Percentiles rank a stretch among this genome's conserved stretches.
Evolutionary conservation across 1,140 invertebrate species (phyloP).

Genomic region (Pomacea maculata): DNA sequence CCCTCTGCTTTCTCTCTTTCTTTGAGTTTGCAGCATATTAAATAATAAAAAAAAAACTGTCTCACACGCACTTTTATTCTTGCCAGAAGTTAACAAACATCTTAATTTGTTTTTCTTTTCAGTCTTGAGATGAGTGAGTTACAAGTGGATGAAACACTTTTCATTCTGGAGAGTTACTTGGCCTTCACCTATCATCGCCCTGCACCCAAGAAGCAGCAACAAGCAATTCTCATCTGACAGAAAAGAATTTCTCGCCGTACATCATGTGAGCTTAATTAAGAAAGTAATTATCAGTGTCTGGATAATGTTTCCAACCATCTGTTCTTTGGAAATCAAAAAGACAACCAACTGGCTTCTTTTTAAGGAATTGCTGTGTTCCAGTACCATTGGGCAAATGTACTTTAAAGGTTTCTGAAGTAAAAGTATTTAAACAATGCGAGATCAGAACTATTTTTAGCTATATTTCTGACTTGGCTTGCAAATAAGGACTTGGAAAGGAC

Average conservation of each 20-base stretch:
- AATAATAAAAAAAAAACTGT: neutral
- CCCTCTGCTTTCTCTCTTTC: too few relatives aligned
- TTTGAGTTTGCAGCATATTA: too few relatives aligned
- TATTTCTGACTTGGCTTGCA: too few relatives aligned
- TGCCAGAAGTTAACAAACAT: neutral
- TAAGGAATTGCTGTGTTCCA: neutral
- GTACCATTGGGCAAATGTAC: neutral
- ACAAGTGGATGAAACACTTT: slow-evolving; percentile 78
- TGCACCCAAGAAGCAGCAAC: neutral
- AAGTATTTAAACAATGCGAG: too few relatives aligned
- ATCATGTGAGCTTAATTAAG: too few relatives aligned
- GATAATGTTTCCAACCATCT: neutral
- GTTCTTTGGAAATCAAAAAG: neutral
- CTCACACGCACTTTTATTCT: too few relatives aligned
- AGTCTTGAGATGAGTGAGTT: slow-evolving; percentile 74
- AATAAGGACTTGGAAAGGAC: too few relatives aligned
- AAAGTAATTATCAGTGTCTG: neutral
- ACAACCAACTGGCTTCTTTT: neutral
- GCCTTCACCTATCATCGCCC: slow-evolving; percentile 31
- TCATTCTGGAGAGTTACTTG: slow-evolving; percentile 69
- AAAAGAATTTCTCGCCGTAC: neutral
- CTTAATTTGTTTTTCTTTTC: slow-evolving; percentile 28
- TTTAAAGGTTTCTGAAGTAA: too few relatives aligned
- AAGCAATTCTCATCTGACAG: neutral
- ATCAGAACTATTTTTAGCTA: too few relatives aligned